Evolutionary conservation across 2,888 invertebrate species (phyloP).

Genomic region (Synergus gifuensis): DNA sequence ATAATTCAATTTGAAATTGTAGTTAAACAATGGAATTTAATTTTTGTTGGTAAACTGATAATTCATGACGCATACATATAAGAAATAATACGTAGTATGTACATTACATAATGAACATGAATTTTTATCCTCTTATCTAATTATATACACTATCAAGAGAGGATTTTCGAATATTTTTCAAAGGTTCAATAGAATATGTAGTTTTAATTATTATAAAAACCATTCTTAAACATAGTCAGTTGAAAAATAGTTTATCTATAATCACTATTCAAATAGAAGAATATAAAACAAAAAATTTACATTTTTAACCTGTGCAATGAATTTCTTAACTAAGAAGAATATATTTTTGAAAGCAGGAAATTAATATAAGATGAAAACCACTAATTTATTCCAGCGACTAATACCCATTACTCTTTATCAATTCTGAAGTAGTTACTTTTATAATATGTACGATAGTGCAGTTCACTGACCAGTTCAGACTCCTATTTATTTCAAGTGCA

Average conservation of each 20-base stretch:
- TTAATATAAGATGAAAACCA: slow-evolving; percentile 1
- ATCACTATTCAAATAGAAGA: not conserved
- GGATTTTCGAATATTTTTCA: not conserved
- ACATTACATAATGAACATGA: not conserved
- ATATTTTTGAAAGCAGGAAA: not conserved
- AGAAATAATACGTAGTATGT: not conserved
- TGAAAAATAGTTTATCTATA: not conserved
- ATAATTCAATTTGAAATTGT: not conserved
- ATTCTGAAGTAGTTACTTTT: not conserved
- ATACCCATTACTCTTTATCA: slow-evolving; percentile 19
- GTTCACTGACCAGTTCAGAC: slow-evolving; percentile 13
- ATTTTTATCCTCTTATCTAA: not conserved
- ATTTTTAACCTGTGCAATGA: no score
- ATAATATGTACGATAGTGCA: slow-evolving; percentile 3
- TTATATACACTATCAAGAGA: not conserved
- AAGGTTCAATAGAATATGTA: not conserved
- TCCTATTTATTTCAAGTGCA: not conserved
- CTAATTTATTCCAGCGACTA: not conserved
- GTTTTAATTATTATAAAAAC: not conserved
- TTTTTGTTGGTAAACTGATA: not conserved
- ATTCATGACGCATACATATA: not conserved
- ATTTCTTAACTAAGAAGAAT: not conserved
- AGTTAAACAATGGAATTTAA: not conserved
- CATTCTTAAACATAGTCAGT: no score
- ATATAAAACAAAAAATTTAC: not conserved